Base-by-base conservation (phyloP, 2,113 vertebrate species). In the Erythrocercus mccallii region DNA sequence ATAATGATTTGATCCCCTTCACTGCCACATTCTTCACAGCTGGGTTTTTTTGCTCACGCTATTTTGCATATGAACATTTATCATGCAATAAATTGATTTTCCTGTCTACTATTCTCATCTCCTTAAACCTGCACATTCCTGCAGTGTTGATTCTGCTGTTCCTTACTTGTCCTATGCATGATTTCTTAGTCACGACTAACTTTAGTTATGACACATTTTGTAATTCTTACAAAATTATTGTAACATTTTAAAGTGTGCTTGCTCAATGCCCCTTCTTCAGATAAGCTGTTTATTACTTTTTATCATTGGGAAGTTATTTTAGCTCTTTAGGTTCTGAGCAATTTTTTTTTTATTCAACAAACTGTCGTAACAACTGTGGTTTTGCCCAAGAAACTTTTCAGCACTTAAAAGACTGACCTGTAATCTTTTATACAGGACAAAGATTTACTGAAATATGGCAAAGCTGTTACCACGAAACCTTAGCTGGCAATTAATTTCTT, bases 11-110 rank as follows among this genome's bases (percentile, higher is more conserved):
- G 72, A 71, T 91, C n/a, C 57, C 64, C 37, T 81, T 91, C 54
- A 90, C 53, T 79, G 57, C 25, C 33, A 68, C 54, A 51, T 62
- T 82, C 83, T 81, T 93, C 79, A 78, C 42, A 78, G 30, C 20
- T 94, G 31, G 35, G 25, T 4, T 56, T 88, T 88, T 92, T 94
- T 85, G 23, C 50, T 83, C 51, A 6, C 24, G 20, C 27, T 88
- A 13, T 57, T 95, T 93, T 80, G 61, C 74, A 57, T 94, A 76
- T 45, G 50, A 73, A 42, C 51, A 88, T 90, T 76, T 93, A 66
- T 90, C 82, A 88, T 58, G 47, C 50, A 90, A 53, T 71, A 90
- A 62, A 83, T 92, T 93, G 47, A 81, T 72, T 94, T 95, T 94
- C 31, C 61, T 94, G 57, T 89, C 73, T 84, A 7, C 57, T 72